Evolutionary conservation across 2,797 vertebrate species (phyloP), one percentile per base, ranked within the genome.

Genomic region (Acipenser oxyrinchus): DNA sequence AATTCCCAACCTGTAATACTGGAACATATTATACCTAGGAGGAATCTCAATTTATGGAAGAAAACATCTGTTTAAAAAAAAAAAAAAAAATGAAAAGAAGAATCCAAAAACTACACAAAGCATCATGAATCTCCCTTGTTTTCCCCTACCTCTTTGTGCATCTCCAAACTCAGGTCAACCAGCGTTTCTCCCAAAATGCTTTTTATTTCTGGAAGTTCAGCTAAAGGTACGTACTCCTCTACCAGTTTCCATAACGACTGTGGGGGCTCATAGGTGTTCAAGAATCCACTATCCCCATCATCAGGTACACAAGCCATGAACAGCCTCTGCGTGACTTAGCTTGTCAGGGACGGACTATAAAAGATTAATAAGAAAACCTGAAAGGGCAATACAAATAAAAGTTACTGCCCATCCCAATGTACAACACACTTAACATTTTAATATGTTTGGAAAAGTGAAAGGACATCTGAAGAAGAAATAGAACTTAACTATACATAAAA

Each of bases 201-300:
- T 62, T 78, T 85, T 74, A 95, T 84, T 82, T 91, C 91, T 37
- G 81, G 77, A 69, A 88, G 85, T 83, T 77, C 83, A 48, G 84
- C 37, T 37, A 37, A 37, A 37, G 37, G 37, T 49, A 91, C 83
- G 72, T 37, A 77, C 60, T 90, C 86, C 74, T 83, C 63, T 49
- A 95, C 82, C 73, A 92, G 79, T 70, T 73, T 84, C 93, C 93
- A 95, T 51, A 94, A 70, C 7, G 88, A 90, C 65, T 69, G 82
- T 15, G 80, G 70, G 0, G 71, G 70, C 64, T 78, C 81, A 15
- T 76, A 66, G 63, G 71, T 64, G 67, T 83, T 77, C 82, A 81
- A 77, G 70, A 51, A 66, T 2, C 55, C 50, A 48, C 58, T 53
- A 15, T 66, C 71, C 60, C 51, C 68, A 15, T 72, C 72, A 10